phyloP scores from a whole-genome alignment of 2,797 vertebrate species.

The Enteromius thamalakanensis region DNA sequence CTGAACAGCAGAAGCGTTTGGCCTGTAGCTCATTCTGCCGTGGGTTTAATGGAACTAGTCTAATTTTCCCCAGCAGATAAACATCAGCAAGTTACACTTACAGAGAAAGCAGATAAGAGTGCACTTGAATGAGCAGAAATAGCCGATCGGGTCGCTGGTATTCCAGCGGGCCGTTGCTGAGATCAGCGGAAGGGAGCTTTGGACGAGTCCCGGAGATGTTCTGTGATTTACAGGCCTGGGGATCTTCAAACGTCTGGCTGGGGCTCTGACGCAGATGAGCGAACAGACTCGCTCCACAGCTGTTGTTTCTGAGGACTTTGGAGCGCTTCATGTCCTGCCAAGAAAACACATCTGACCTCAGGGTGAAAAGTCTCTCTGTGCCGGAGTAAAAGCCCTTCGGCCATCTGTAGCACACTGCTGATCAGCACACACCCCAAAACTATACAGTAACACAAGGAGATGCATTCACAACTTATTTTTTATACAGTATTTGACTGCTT shows the following conservation, averaged over 20 bases:
- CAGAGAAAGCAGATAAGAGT: constrained; percentile 14
- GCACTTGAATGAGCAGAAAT: constrained; percentile 60
- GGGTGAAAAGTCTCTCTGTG: constrained; percentile 51
- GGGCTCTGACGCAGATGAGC: constrained; percentile 67
- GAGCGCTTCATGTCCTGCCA: constrained; percentile 78
- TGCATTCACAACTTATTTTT: neutral
- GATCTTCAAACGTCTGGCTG: constrained; percentile 69
- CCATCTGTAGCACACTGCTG: constrained; percentile 54
- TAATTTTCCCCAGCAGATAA: neutral
- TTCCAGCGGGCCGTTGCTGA: constrained; percentile 59
- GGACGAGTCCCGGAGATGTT: constrained; percentile 59
- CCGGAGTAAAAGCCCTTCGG: constrained; percentile 28
- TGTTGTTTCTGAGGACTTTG: constrained; percentile 74
- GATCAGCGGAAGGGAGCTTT: constrained; percentile 58
- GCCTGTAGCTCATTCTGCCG: neutral
- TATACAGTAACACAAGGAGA: neutral
- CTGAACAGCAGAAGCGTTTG: neutral
- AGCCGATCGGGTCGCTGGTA: constrained; percentile 62
- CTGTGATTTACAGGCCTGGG: constrained; percentile 64
- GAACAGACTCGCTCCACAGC: constrained; percentile 73
- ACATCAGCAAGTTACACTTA: neutral
- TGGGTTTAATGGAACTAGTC: neutral
- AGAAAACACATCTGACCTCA: constrained; percentile 72
- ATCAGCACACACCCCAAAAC: neutral
- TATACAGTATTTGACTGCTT: neutral